Evolutionary conservation across 2,888 invertebrate genomes (phyloP), one percentile per base, ranked within the genome.

Genomic region (Lysandra coridon): DNA sequence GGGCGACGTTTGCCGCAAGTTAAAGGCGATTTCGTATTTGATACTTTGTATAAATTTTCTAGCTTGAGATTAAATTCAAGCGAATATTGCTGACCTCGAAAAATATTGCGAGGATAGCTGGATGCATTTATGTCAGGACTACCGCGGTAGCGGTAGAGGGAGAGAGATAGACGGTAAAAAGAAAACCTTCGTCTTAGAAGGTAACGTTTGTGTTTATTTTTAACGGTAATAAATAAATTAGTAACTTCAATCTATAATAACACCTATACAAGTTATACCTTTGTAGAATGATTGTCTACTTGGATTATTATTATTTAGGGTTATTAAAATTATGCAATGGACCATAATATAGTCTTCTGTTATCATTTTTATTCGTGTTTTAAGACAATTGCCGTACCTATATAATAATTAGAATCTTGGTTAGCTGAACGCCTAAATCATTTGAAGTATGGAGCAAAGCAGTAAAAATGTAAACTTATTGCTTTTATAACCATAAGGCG

Each of bases 1-100:
- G 92, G 93, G 92, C 89, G 84, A 85, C 33, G 64, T 75, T 80
- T 86, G 88, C 87, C 82, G 4, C 83, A 89, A 89, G 86, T 81
- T 78, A 87, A 1, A 81, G 14, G 78, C 79, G 80, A 69, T n/a
- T 73, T 64, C 1, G 23, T n/a, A 57, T 57, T 4, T 1, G 57
- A 57, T 17, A 57, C 17, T 57, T 57, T 57, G 4, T 57, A 57
- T 57, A 12, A 3, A 12, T 17, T 57, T 57, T 57, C 17, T 17
- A 17, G 57, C 57, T 4, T 17, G 0, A 10, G 12, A 1, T 53
- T 53, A 10, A 49, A 49, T 49, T 49, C 17, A 57, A 17, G 57
- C 17, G 17, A 14, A 49, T 10, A 2, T 3, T 14, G 4, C 57
- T 4, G 12, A 57, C 57, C 17, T 17, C 4, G 4, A 4, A 14